Evolutionary conservation across 2,113 vertebrate species (phyloP), one percentile per base, ranked within the genome.

Genomic region (Psittacula cyanocephala): DNA sequence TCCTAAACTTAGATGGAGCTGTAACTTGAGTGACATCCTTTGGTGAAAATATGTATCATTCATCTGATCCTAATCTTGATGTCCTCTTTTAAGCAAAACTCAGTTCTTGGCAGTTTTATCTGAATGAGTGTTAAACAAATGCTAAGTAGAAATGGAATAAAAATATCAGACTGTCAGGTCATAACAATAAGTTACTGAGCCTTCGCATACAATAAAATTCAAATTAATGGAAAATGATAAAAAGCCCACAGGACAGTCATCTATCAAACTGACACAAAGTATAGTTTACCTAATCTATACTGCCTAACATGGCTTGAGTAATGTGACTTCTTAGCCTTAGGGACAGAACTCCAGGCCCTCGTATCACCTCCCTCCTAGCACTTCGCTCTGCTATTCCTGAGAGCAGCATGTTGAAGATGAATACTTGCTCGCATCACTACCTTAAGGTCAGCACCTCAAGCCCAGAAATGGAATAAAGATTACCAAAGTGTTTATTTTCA

Each of bases 401-500:
- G 24, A 91, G 49, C 27, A 87, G 29, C 33, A 41, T 2, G 17
- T 29, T 70, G 67, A 64, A 84, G 57, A 92, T 44, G 59, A 80
- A 59, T 65, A 43, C 22, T 68, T 81, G 25, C 72, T 94, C 89
- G 59, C 41, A 68, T 62, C 33, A 37, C n/a, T 78, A 31, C 67
- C 44, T 91, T 91, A 91, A 39, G 50, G 91, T 95, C 95, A 96
- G 89, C 67, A 91, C 79, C 86, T 82, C 95, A 94, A 96, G 64
- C 68, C 88, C 59, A 92, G 94, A 96, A 97, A 96, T 91, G 91
- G 88, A 96, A 79, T 74, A 86, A 89, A 96, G 91, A 97, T 96
- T 93, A 96, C 89, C 86, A 92, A 25, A 44, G 81, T 78, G 67
- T 96, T 98, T 93, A 90, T 93, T 98, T 98, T 97, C 86, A 65